These are phyloP conservation scores for Cottus gobio DNA, from an alignment of 2,113 vertebrate genomes.

Conservation along the genomic window DNA sequence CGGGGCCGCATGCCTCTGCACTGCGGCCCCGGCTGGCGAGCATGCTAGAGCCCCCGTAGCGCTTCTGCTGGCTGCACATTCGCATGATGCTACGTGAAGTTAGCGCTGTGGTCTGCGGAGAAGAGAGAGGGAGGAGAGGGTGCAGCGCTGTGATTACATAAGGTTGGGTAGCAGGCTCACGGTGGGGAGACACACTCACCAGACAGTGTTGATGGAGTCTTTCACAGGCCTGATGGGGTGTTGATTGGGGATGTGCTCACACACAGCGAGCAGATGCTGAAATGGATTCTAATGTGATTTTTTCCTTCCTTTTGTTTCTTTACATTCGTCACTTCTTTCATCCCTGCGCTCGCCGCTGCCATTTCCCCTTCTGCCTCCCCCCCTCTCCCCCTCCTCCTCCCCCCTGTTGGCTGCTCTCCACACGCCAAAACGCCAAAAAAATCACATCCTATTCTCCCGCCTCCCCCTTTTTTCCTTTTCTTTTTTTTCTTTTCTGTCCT, in stretches of 20 bases:
- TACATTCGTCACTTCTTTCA: constrained; percentile 7
- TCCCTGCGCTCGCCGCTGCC: neutral
- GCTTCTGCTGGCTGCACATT: constrained; percentile 32
- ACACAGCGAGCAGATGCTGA: constrained; percentile 69
- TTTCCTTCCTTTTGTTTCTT: constrained; percentile 28
- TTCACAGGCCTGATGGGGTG: constrained; percentile 77
- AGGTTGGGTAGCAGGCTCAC: constrained; percentile 65
- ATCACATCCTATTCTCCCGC: constrained; percentile 11
- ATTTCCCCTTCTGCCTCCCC: constrained; percentile 19
- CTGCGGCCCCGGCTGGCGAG: constrained; percentile 39
- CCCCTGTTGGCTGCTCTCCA: constrained; percentile 18
- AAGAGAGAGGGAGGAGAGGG: constrained; percentile 42
- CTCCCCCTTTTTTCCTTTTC: rapidly evolving
- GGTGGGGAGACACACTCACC: constrained; percentile 65
- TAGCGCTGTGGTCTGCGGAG: constrained; percentile 29
- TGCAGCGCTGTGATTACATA: constrained; percentile 65
- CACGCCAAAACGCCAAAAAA: constrained; percentile 7
- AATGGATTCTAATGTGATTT: constrained; percentile 61
- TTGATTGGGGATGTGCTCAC: constrained; percentile 75
- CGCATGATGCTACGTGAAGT: constrained; percentile 39
- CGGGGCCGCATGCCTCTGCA: constrained; percentile 38
- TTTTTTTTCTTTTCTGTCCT: neutral
- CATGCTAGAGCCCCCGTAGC: constrained; percentile 45
- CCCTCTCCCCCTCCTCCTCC: constrained; percentile 2
- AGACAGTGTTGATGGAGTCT: constrained; percentile 77